Conservation (phyloP, 53 echinoderm and acorn worm species). For the Holothuria scabra region DNA sequence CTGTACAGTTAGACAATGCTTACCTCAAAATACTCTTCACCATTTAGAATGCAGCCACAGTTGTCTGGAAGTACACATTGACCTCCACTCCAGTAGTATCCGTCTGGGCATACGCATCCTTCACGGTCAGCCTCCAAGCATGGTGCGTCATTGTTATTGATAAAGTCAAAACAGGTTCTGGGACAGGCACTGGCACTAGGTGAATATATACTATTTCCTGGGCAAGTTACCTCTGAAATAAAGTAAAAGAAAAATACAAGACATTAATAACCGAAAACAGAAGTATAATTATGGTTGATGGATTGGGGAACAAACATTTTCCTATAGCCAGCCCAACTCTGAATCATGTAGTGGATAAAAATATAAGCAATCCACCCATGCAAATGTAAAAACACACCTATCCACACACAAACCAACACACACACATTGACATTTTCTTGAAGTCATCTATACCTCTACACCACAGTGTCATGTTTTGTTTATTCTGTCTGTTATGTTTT, state of each 20-base stretch:
- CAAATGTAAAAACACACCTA: no score
- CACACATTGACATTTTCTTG: no score
- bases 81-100: conserved; percentile 6
- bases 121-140: background rate
- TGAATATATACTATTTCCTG: background rate
- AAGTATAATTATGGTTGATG: no score
- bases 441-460: no score
- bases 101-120: conserved; percentile 9
- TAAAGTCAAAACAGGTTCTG: conserved; percentile 1
- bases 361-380: no score
- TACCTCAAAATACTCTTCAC: conserved; percentile 20
- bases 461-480: no score
- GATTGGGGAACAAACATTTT: no score
- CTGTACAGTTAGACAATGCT: background rate
- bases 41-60: background rate
- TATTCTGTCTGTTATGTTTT: no score
- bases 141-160: background rate
- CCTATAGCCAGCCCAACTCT: no score
- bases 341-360: no score
- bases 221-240: conserved; percentile 1
- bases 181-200: background rate
- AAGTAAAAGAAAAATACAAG: background rate
- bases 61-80: conserved; percentile 19
- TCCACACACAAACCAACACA: no score
- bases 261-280: no score